Percentiles rank a stretch among this genome's conserved stretches.
Evolutionary conservation across 2,888 invertebrate species (phyloP).

Genomic region (Coenonympha glycerion): DNA sequence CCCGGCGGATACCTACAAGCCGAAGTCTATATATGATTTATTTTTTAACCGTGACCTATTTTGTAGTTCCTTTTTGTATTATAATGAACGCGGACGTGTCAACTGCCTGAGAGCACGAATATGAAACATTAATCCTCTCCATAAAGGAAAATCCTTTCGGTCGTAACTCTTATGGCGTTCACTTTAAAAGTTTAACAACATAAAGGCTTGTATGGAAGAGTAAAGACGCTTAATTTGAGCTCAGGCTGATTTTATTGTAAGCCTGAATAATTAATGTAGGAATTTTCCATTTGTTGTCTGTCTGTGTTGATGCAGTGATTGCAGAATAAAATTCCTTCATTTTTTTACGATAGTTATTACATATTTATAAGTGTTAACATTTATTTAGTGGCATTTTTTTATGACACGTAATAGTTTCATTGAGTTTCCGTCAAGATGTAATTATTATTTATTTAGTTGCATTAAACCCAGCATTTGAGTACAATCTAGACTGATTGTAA

Average conservation of each 20-base stretch:
- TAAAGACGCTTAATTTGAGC: slow-evolving; percentile 13
- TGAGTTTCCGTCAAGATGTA: too few relatives aligned
- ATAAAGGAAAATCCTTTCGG: slow-evolving; percentile 46
- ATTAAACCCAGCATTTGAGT: too few relatives aligned
- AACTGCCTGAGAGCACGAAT: slow-evolving; percentile 54
- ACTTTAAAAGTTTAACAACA: slow-evolving; percentile 25
- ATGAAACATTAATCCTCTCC: slow-evolving; percentile 47
- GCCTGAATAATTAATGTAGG: background rate
- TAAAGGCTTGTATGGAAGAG: slow-evolving; percentile 29
- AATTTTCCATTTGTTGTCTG: background rate
- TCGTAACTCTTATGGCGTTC: slow-evolving; percentile 24
- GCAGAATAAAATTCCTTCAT: too few relatives aligned
- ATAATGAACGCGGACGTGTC: slow-evolving; percentile 48
- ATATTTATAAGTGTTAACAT: too few relatives aligned
- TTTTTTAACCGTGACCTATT: background rate
- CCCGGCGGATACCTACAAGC: background rate
- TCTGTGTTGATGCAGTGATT: background rate
- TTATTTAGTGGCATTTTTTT: too few relatives aligned
- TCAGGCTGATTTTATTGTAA: slow-evolving; percentile 10
- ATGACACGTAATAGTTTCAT: too few relatives aligned
- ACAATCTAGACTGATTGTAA: too few relatives aligned
- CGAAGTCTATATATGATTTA: background rate
- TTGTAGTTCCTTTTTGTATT: background rate
- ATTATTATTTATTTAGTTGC: too few relatives aligned
- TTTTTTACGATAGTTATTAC: too few relatives aligned